Evolutionary conservation across 2,888 invertebrate species (phyloP), one percentile per base, ranked within the genome.

Genomic region (Cryptus armator): DNA sequence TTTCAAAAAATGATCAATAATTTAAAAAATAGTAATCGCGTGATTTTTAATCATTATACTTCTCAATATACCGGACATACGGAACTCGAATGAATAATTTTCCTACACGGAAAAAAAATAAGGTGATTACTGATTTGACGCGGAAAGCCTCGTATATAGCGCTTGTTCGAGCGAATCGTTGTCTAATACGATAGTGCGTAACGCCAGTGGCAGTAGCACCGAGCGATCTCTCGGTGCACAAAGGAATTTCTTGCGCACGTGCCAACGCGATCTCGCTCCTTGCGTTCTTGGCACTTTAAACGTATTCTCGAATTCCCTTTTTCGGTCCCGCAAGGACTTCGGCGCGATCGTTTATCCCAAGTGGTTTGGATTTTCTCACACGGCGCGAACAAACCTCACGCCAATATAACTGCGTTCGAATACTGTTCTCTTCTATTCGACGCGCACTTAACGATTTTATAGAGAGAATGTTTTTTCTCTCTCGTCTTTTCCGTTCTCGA

Each of bases 381-480:
- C 80, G 62, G 76, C 46, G 62, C 46, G 62, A 64, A 51, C 62
- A 75, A 64, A 64, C 74, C 62, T 32, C n/a, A 16, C 32, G 59
- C 74, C 46, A 62, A 72, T 74, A 88, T 89, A 90, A 90, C 89
- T 90, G 86, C 87, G n/a, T 53, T 77, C 90, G 64, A 59, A 67
- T 56, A 68, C 70, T 59, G 64, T 66, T 84, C 48, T 62, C 62
- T 32, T 62, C 62, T 62, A 62, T 62, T 84, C 81, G 74, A 46
- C 80, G 37, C 53, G 67, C 67, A 46, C 77, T 66, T 53, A 72
- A 82, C 85, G 82, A 79, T 85, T 84, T 14, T 62, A 62, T 29
- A 85, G 79, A 82, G 66, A 79, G 70, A 66, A 71, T 75, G 66
- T 48, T 53, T 43, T 70, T 48, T 53, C 14, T 37, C 19, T 71